Base-by-base conservation (phyloP, 1,140 invertebrate species). In the Euwallacea similis region DNA sequence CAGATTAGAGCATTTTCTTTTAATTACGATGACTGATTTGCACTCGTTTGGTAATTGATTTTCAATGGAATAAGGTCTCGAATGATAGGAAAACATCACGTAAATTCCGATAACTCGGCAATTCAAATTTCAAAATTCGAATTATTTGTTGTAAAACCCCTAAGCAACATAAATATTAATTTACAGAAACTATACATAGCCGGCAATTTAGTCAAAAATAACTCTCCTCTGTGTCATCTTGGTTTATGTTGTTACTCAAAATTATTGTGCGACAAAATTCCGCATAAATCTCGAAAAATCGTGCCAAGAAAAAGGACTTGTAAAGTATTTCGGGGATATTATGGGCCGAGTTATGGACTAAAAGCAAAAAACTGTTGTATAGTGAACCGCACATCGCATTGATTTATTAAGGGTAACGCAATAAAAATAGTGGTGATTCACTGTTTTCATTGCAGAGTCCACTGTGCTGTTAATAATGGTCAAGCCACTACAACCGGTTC, bases 161-260 rank as follows among this genome's bases (percentile, higher is more conserved):
- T 33, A 33, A 33, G 21, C n/a, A 33, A 33, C 21, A 33, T 33
- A 33, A 33, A 33, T 33, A 33, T 33, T 33, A 2, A 33, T 33
- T 33, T 33, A 33, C 21, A 33, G 21, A 33, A 33, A 33, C 21
- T 33, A 62, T 62, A 62, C 8, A 43, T 15, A 21, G 21, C 15
- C 16, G 55, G 55, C 55, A 21, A 16, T 43, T 61, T n/a, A 8
- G 11, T 63, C 33, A 63, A 47, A 63, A 63, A 63, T 63, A 63
- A 63, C 21, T 15, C 6, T 33, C 41, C 42, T 43, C 13, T 66
- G 64, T 66, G 64, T 66, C 64, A 66, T 42, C 47, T 55, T 16
- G 53, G 64, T 66, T 66, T 66, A 66, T 66, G 33, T 13, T 66
- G 64, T 42, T 66, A 55, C 55, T 42, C 42, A 16, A 42, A 55